Evolutionary conservation across 2,113 vertebrate genomes (phyloP), one percentile per base, ranked within the genome.

Genomic region (Rynchops niger): DNA sequence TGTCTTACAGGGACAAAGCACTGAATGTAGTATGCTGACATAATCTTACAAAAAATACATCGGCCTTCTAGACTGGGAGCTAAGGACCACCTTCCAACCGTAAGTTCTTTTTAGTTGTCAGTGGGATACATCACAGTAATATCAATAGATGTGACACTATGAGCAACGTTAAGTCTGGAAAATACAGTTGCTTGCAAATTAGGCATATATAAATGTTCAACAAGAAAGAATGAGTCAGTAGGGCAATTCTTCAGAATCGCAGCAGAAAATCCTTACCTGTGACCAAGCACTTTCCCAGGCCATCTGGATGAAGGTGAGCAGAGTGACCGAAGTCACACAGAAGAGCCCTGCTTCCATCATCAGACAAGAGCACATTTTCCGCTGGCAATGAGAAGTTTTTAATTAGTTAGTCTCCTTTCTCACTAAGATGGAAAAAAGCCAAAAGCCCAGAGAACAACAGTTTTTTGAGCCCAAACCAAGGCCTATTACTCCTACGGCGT

Each of bases 251-350:
- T 27, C 3, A 88, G 77, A 76, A 72, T 3, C 2, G 16, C 47
- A 86, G 82, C 83, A 91, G 86, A 42, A 42, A 14, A 80, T 20
- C 15, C 92, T 97, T 82, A 98, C 98, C 98, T 86, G 98, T 98
- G 96, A 98, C 93, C 88, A 98, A 58, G 88, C 96, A 94, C 82
- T 97, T 98, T 23, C 98, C 99, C 93, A 98, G 95, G 78, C 99
- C 98, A 1, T 98, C 97, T 0, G 97, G 98, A 47, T 98, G 98
- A 11, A 99, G 98, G 94, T 98, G 98, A 96, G 99, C 98, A 2
- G 99, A 99, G 47, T 99, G 98, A 61, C 99, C 99, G 15, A 99
- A 99, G 95, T 99, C 99, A 56, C 99, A 99, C 70, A 99, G 98
- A 72, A 99, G 99, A 16, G 98, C 98, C 29, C 98, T 98, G 97